Evolutionary conservation across 2,113 vertebrate species (phyloP), one percentile per base, ranked within the genome.

Genomic region (Neoarius graeffei): DNA sequence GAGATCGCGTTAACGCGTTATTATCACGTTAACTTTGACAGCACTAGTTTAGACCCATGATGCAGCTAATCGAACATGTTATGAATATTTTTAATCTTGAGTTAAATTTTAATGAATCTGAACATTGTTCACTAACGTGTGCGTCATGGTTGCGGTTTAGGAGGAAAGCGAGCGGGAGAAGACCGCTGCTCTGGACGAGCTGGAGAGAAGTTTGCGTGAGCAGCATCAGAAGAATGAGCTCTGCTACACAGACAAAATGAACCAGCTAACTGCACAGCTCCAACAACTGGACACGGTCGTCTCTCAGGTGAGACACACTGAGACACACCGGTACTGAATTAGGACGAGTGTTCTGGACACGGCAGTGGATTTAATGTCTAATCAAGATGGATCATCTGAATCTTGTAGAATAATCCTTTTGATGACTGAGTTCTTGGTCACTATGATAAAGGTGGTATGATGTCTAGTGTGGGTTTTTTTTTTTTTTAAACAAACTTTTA

Each of bases 231-330:
- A 94, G 90, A 94, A 93, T 85, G 95, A 96, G 85, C 89, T 0
- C 52, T 86, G 89, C 90, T 95, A 95, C 92, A 94, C 91, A 0
- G 89, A 85, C 83, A 95, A 95, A 89, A 96, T 95, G 93, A 95
- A 93, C 85, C 94, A 95, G 87, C 94, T 95, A 57, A 94, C 92
- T 30, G 77, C 87, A 59, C 95, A 96, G 82, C 93, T 96, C 48
- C 93, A 95, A 85, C 92, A 95, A 84, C 93, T 95, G 17, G 94
- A 95, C 20, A 89, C 93, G 71, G 93, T 95, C 50, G 95, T 95
- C n/a, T 86, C 94, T 25, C 93, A 95, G 95, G 95, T 96, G 94
- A 86, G 56, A 23, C 48, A 30, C 48, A 52, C 7, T 6, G 27
- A 73, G 35, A 1, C 23, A 20, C 59, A 7, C 59, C 10, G 19